Base-by-base conservation (phyloP, 2,888 invertebrate species). In the Margaritifera margaritifera region DNA sequence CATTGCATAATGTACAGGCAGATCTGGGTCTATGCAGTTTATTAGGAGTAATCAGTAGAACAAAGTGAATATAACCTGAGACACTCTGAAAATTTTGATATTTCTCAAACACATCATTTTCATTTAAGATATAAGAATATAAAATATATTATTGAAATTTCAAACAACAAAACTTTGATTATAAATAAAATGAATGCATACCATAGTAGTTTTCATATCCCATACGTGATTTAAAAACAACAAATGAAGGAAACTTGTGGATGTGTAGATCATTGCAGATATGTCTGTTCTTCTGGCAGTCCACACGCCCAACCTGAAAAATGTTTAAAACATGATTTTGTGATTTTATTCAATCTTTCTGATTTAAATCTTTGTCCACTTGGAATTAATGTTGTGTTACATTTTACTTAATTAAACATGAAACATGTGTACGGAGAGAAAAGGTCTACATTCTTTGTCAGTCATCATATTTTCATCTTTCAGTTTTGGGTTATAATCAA, bases 141-240 rank as follows among this genome's bases (percentile, higher is more conserved):
- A 42, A 15, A 42, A 42, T 42, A 15, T 15, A 31, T 31, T 8
- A 31, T 8, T 42, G 42, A 42, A 42, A 42, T 42, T 42, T 42
- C 15, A 42, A 42, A 4, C 11, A 42, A 15, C 42, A 3, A 42
- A 42, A 42, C 15, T 42, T 42, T 42, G 42, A 42, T 42, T 42
- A 3, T 2, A 42, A 42, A 42, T 42, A n/a, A n/a, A n/a, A n/a
- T n/a, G n/a, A 18, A 50, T 22, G 27, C 84, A 74, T 89, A 81
- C 94, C 94, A 86, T 94, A 93, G 87, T 93, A 92, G 20, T 94
- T 90, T 85, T 96, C 95, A 89, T 94, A 94, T 0, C 93, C 94
- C 4, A 95, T 95, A 27, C 93, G 93, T 1, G 90, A 89, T 87
- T 95, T 95, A 77, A 96, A 91, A 8, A 95, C 91, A 20, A 93